These are phyloP conservation scores for Calameuta pallipes DNA, from an alignment of 2,888 invertebrate genomes.

Conservation along the genomic window DNA sequence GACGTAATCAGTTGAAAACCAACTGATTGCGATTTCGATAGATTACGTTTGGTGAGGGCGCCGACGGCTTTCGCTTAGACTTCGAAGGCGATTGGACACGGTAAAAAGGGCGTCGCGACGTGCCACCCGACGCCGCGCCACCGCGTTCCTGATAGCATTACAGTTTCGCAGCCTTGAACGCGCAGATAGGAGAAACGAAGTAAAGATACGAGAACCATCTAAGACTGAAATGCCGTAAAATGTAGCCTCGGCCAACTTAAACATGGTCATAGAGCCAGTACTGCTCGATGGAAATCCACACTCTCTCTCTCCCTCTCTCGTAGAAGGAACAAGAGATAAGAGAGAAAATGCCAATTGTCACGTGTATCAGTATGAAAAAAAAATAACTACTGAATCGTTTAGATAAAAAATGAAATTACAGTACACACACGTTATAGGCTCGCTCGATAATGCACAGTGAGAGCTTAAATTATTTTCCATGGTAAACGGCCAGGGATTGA, in stretches of 20 bases:
- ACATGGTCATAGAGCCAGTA: conserved; percentile 55
- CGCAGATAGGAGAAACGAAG: conserved; percentile 36
- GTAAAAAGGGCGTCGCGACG: conserved; percentile 26
- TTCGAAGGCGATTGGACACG: conserved; percentile 11
- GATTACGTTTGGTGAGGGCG: neutral
- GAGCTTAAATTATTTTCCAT: neutral
- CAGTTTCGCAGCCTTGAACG: conserved; percentile 3
- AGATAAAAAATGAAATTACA: neutral
- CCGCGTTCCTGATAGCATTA: conserved; percentile 40
- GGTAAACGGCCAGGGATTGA: neutral
- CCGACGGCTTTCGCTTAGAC: neutral
- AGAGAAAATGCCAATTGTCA: conserved; percentile 3
- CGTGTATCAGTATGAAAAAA: conserved; percentile 8
- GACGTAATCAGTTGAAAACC: neutral
- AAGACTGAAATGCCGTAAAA: conserved; percentile 59
- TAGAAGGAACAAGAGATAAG: conserved; percentile 14
- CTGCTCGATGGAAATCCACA: conserved; percentile 14
- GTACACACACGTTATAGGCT: neutral
- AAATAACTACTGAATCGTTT: neutral
- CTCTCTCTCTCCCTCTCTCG: conserved; percentile 16
- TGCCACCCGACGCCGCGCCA: neutral
- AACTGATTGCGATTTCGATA: neutral
- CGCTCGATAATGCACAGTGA: neutral
- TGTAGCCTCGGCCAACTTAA: conserved; percentile 65
- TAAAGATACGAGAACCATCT: conserved; percentile 52